Conservation (phyloP, 2,797 vertebrate genomes). For the Threskiornis aethiopicus region DNA sequence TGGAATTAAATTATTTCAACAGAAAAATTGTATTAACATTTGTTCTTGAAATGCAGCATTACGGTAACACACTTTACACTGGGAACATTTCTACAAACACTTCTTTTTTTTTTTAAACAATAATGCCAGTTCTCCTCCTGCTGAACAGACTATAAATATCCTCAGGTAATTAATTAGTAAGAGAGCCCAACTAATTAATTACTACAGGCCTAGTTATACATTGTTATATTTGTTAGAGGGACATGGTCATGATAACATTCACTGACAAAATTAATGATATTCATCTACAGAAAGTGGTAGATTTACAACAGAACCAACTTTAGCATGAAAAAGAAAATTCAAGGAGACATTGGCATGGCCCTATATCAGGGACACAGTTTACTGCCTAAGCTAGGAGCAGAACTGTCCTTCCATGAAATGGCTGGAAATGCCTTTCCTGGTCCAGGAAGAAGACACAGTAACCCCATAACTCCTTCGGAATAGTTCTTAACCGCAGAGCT, state of each 20-base stretch:
- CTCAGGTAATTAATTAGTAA: slow-evolving; percentile 21
- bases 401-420: background rate
- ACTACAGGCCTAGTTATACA: background rate
- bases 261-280: background rate
- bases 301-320: background rate
- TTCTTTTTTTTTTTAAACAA: background rate
- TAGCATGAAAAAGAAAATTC: background rate
- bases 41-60: background rate
- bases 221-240: background rate
- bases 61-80: background rate
- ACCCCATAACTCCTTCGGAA: background rate
- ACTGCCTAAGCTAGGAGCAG: background rate
- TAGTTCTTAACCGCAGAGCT: background rate
- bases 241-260: background rate
- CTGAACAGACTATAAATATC: slow-evolving; percentile 17
- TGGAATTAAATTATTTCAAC: slow-evolving; percentile 3
- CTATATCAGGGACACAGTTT: background rate
- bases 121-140: background rate
- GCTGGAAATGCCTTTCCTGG: background rate
- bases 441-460: background rate
- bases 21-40: background rate
- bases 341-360: background rate
- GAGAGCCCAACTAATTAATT: background rate
- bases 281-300: background rate
- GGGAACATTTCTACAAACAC: background rate